Evolutionary conservation across 2,888 invertebrate genomes (phyloP).

Genomic region (Zhuqinia jingwanae): DNA sequence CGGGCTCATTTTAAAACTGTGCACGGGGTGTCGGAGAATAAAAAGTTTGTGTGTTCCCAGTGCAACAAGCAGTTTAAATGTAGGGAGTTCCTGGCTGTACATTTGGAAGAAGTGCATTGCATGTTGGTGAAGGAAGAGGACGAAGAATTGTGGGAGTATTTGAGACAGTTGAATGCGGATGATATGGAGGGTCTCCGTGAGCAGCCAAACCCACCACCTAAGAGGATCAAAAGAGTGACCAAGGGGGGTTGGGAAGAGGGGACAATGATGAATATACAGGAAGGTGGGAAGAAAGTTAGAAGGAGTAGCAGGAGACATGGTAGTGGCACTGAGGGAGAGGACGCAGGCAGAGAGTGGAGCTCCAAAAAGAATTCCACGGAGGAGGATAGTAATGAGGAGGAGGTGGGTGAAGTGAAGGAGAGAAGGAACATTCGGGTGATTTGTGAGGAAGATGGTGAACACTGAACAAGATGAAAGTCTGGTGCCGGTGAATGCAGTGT

Average conservation of each 20-base stretch:
- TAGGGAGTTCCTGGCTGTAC: constrained; percentile 38
- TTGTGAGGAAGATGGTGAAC: neutral
- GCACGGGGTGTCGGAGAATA: constrained; percentile 32
- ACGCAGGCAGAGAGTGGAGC: too few species aligned
- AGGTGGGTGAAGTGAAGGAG: neutral
- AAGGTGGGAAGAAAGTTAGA: neutral
- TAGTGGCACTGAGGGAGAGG: neutral
- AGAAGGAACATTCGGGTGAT: too few species aligned
- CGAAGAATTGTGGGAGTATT: neutral
- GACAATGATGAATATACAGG: neutral
- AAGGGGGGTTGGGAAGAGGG: neutral
- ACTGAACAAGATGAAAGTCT: too few species aligned
- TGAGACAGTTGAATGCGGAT: neutral
- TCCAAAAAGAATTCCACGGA: too few species aligned
- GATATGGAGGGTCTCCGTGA: neutral
- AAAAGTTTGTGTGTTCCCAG: neutral
- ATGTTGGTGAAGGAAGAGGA: neutral
- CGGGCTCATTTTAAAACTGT: constrained; percentile 23
- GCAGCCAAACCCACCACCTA: too few species aligned
- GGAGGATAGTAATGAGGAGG: neutral
- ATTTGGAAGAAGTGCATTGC: constrained; percentile 24
- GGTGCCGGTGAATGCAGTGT: too few species aligned
- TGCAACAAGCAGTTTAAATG: constrained; percentile 33
- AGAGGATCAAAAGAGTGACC: too few species aligned
- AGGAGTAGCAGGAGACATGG: neutral